Base-by-base conservation (phyloP, 2,888 invertebrate species). In the Bembecia ichneumoniformis region DNA sequence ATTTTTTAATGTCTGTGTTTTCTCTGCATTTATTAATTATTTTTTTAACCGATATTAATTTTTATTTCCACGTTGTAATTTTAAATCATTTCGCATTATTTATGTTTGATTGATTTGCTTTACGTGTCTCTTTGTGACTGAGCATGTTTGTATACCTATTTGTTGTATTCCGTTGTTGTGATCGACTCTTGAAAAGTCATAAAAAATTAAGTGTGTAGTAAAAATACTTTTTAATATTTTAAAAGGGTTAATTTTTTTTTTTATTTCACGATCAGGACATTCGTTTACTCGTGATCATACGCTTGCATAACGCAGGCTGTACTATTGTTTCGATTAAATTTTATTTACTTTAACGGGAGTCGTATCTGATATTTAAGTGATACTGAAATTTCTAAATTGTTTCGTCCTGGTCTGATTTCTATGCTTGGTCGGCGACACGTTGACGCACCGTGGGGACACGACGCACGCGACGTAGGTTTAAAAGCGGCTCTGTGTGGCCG, bases 401-500 rank as follows among this genome's bases (percentile, higher is more conserved):
- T 53, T 50, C 51, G 56, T 56, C 51, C 73, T 83, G 84, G 84
- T 87, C 82, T 86, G 77, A 82, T 87, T 86, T 84, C 82, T 87
- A 86, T 87, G 86, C 84, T 87, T 84, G 86, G 83, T 62, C 76
- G 78, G 69, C 74, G 72, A 62, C 65, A 66, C 66, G 66, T 55
- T 63, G 67, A 60, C 71, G 62, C 58, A 16, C 65, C 59, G 51
- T 57, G 64, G 65, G 28, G 28, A 28, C 28, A 28, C 28, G 28
- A 28, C 28, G 28, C 56, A 59, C 56, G 65, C 70, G 65, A 69
- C 73, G 66, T 84, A 88, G 88, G 88, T 80, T 87, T 88, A 83
- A 88, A 88, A 62, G 88, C 88, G 77, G 88, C 88, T 78, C 68
- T 88, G 62, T 88, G 88, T 69, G 88, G 90, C 87, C 90, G 90